Conservation (phyloP, 2,113 vertebrate genomes). For the Neodontobutis hainanensis region DNA sequence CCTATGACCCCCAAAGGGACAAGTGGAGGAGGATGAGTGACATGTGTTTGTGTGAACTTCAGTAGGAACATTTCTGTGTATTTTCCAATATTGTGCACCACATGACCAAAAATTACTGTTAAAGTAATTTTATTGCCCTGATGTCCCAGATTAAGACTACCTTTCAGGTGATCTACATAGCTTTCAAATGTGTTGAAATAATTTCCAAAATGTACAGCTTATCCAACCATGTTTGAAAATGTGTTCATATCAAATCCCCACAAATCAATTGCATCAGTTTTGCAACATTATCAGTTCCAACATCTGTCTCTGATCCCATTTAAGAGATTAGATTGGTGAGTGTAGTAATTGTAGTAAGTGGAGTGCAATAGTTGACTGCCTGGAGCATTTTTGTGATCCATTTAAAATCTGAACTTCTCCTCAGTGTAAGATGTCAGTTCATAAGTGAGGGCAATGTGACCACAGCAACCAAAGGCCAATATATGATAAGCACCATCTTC, state of each 20-base stretch:
- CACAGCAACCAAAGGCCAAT: slow-evolving; percentile 12
- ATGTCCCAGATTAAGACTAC: slow-evolving; percentile 2
- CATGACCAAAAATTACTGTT: no score
- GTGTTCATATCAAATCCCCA: slow-evolving; percentile 21
- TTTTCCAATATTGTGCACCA: no score
- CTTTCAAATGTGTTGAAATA: slow-evolving; percentile 23
- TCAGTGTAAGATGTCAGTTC: slow-evolving; percentile 1
- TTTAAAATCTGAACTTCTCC: background rate
- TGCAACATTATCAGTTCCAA: slow-evolving; percentile 9
- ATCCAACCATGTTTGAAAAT: slow-evolving; percentile 39
- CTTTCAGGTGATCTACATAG: slow-evolving; percentile 30
- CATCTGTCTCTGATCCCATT: slow-evolving; percentile 16
- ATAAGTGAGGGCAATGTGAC: slow-evolving; percentile 16
- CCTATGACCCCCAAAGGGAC: no score
- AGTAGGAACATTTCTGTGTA: no score
- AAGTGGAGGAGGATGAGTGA: no score
- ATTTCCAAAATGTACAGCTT: slow-evolving; percentile 35
- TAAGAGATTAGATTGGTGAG: background rate
- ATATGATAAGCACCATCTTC: slow-evolving; percentile 45
- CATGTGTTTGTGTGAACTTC: no score
- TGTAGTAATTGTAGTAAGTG: slow-evolving; percentile 9
- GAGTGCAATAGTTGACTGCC: slow-evolving; percentile 10
- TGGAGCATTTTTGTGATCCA: background rate
- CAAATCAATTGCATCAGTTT: slow-evolving; percentile 21
- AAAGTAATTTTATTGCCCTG: no score